Evolutionary conservation across 2,113 vertebrate species (phyloP).

Genomic region (Rhinopomastus cyanomelas): DNA sequence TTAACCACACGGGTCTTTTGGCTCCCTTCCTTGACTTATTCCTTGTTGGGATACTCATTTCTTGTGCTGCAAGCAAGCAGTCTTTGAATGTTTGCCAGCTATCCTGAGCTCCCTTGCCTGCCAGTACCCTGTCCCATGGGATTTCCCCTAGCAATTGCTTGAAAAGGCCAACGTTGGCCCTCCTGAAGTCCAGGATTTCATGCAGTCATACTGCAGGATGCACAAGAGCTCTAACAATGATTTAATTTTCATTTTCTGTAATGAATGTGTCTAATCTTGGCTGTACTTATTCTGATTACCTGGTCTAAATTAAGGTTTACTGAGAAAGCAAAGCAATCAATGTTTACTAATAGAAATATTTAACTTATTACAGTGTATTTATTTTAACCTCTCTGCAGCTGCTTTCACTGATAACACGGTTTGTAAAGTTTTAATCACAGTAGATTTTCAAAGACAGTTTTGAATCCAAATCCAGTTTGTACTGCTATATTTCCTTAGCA

Average conservation of each 20-base stretch:
- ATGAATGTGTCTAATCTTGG: background rate
- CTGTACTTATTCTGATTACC: background rate
- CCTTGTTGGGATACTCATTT: no score
- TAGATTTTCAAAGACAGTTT: background rate
- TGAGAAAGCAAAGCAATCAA: background rate
- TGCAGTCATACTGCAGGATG: background rate
- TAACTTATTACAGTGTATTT: background rate
- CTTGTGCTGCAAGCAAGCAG: no score
- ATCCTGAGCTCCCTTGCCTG: no score
- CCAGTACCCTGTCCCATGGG: no score
- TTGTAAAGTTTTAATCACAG: background rate
- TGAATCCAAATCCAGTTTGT: background rate
- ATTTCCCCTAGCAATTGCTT: no score
- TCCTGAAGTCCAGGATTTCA: no score
- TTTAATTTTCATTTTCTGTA: background rate
- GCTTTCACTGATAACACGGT: background rate
- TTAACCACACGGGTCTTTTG: no score
- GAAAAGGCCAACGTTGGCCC: no score
- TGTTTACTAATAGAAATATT: background rate
- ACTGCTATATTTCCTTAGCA: background rate
- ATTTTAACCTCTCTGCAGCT: background rate
- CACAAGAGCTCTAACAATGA: background rate
- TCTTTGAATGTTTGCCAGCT: no score
- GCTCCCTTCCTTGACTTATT: no score
- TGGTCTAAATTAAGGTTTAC: background rate